These are phyloP conservation scores for Brachylomia viminalis DNA, from an alignment of 2,888 invertebrate genomes.

Conservation along the genomic window DNA sequence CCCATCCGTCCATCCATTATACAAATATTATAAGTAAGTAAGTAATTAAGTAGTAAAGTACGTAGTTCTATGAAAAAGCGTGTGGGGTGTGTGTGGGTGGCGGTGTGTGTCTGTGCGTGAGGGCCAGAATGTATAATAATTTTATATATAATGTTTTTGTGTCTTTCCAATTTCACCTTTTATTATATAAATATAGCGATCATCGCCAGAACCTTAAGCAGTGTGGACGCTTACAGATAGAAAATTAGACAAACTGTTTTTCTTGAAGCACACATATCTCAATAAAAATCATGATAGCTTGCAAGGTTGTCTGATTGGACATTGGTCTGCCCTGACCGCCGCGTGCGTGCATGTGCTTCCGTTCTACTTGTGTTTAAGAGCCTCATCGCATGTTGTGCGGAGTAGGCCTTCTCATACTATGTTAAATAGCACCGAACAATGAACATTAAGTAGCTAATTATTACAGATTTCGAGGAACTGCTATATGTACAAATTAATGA, in stretches of 20 bases:
- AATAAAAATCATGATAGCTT: background rate
- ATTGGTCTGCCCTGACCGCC: background rate
- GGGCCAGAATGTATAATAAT: too few relatives aligned
- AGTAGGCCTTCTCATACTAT: slow-evolving; percentile 1
- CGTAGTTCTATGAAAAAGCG: too few relatives aligned
- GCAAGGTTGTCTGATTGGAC: background rate
- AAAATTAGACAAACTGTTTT: background rate
- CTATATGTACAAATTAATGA: slow-evolving; percentile 37
- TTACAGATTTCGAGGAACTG: slow-evolving; percentile 34
- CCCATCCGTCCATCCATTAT: too few relatives aligned
- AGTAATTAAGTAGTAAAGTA: too few relatives aligned
- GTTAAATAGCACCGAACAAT: background rate
- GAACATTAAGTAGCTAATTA: slow-evolving; percentile 33
- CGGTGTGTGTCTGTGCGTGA: too few relatives aligned
- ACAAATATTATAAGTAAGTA: too few relatives aligned
- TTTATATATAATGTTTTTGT: too few relatives aligned
- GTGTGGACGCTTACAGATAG: background rate
- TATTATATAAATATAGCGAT: background rate
- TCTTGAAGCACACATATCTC: background rate
- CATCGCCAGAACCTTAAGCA: background rate
- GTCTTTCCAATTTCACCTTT: background rate
- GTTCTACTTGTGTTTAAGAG: background rate
- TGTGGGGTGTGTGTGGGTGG: too few relatives aligned
- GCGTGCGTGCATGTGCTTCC: background rate
- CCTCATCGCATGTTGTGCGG: background rate